phyloP scores from a whole-genome alignment of 2,797 vertebrate species.

The Gymnothorax reevesii region DNA sequence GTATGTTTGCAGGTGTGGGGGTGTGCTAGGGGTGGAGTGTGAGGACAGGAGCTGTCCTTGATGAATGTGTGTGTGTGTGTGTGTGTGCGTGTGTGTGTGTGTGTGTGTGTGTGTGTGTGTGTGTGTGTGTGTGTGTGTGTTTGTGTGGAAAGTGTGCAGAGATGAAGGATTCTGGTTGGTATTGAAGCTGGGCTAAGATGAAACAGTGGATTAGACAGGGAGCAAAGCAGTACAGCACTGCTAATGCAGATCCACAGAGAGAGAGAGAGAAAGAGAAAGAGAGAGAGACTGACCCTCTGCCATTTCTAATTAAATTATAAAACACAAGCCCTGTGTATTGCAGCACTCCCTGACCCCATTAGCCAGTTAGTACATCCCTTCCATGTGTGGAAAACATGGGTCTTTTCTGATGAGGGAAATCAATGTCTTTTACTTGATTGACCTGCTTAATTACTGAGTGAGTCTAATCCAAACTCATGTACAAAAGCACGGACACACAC shows the following conservation, averaged over 20 bases:
- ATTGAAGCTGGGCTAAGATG: constrained; percentile 57
- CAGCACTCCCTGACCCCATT: constrained; percentile 28
- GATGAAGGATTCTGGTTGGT: constrained; percentile 61
- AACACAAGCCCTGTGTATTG: constrained; percentile 31
- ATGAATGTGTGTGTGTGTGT: background rate
- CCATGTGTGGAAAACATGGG: constrained; percentile 36
- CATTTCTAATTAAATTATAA: constrained; percentile 34
- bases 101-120: constrained; percentile 18
- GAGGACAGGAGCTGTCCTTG: background rate
- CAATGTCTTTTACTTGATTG: constrained; percentile 49
- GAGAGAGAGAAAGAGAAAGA: constrained; percentile 51
- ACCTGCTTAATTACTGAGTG: constrained; percentile 29
- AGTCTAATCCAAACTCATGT: background rate
- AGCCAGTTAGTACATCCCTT: constrained; percentile 9
- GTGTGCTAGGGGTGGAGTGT: background rate
- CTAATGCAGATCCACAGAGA: constrained; percentile 54
- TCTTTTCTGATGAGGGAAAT: constrained; percentile 46
- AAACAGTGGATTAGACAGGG: constrained; percentile 54
- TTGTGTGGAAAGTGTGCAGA: constrained; percentile 49
- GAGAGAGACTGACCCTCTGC: constrained; percentile 24
- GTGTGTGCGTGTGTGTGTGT: constrained; percentile 44
- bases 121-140: constrained; percentile 28
- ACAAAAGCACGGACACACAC: background rate
- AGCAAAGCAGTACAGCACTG: constrained; percentile 48
- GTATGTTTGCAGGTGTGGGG: constrained; percentile 10